Conservation (phyloP, 2,888 invertebrate species). For the Magallana nippona region DNA sequence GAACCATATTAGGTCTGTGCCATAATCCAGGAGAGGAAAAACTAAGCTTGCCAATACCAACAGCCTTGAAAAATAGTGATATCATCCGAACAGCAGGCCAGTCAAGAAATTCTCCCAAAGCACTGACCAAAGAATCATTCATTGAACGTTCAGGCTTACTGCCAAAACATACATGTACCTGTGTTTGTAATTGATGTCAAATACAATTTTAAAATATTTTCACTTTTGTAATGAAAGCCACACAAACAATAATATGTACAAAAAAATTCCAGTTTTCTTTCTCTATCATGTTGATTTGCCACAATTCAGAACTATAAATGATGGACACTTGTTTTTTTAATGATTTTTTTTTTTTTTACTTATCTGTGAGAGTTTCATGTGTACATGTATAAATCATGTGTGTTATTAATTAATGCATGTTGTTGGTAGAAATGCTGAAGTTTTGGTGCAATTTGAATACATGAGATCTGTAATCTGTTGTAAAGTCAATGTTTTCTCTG, state of each 20-base stretch:
- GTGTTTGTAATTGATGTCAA: neutral
- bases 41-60: neutral
- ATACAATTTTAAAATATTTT: neutral
- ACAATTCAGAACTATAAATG: neutral
- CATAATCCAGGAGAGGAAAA: slow-evolving; percentile 11
- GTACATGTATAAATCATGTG: slow-evolving; percentile 14
- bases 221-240: neutral
- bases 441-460: slow-evolving; percentile 8
- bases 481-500: neutral
- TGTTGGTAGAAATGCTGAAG: slow-evolving; percentile 26
- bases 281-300: neutral
- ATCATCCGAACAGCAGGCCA: neutral
- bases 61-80: neutral
- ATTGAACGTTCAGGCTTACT: neutral
- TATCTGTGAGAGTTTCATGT: neutral
- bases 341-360: too few species aligned
- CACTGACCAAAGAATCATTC: slow-evolving; percentile 23
- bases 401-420: slow-evolving; percentile 9
- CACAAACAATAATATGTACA: neutral
- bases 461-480: slow-evolving; percentile 14
- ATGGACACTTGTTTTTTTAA: neutral
- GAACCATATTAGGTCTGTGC: neutral
- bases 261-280: slow-evolving; percentile 15
- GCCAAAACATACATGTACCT: neutral
- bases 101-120: neutral